phyloP scores from a whole-genome alignment of 2,113 vertebrate genomes.

The Cyphomyrus discorhynchus region DNA sequence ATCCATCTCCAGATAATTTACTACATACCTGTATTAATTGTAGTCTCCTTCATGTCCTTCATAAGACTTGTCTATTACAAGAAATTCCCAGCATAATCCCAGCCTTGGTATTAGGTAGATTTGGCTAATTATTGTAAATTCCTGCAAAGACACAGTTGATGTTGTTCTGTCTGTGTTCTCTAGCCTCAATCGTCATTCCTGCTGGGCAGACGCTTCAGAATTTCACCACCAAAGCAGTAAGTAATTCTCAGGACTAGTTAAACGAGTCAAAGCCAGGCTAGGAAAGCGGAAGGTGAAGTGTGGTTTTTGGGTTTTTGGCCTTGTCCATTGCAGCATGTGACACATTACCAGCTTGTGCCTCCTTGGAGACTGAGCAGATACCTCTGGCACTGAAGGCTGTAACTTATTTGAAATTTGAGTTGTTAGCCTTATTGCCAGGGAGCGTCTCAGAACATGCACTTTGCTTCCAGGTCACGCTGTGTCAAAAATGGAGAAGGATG shows the following conservation, averaged over 20 bases:
- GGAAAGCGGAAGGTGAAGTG: background rate
- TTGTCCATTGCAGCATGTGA: background rate
- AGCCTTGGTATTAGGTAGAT: background rate
- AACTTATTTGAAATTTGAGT: background rate
- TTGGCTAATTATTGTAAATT: background rate
- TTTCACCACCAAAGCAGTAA: conserved; percentile 68
- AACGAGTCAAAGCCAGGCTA: too few species aligned
- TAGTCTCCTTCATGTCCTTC: background rate
- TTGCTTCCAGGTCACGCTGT: background rate
- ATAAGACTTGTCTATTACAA: background rate
- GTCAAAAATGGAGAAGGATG: background rate
- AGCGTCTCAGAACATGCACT: background rate
- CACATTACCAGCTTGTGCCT: background rate
- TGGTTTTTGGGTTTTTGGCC: background rate
- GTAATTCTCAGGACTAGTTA: conserved; percentile 35
- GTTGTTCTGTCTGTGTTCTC: background rate
- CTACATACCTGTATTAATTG: background rate
- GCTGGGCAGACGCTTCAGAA: conserved; percentile 60
- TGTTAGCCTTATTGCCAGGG: background rate
- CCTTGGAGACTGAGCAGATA: background rate
- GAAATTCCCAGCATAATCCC: background rate
- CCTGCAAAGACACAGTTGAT: background rate
- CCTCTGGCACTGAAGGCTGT: background rate
- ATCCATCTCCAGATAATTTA: background rate
- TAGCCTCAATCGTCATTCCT: conserved; percentile 66